These are phyloP conservation scores for Orthonyx spaldingii DNA, from an alignment of 2,113 vertebrate genomes.

Conservation along the genomic window DNA sequence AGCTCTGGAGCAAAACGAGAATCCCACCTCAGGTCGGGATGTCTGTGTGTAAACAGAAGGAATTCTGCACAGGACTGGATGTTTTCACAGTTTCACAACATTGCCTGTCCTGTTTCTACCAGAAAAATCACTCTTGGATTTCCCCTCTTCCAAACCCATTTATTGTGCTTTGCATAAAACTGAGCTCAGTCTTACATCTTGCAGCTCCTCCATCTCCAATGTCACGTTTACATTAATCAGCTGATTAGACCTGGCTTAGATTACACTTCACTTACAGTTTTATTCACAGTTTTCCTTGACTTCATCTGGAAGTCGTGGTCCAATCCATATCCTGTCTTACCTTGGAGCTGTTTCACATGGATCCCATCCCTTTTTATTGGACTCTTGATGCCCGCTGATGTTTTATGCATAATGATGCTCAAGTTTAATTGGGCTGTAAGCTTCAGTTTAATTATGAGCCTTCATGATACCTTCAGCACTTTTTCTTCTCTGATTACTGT, in stretches of 20 bases:
- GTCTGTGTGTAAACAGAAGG: background rate
- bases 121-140: background rate
- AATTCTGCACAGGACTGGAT: background rate
- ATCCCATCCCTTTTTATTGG: slow-evolving; percentile 64
- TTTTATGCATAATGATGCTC: slow-evolving; percentile 74
- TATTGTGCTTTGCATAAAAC: background rate
- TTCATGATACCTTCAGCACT: slow-evolving; percentile 69
- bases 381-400: slow-evolving; percentile 63
- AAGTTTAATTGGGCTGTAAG: slow-evolving; percentile 77
- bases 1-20: no score
- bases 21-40: background rate
- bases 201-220: background rate
- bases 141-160: background rate
- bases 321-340: slow-evolving; percentile 45
- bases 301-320: slow-evolving; percentile 17
- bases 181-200: slow-evolving; percentile 6
- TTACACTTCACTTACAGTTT: background rate
- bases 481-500: slow-evolving; percentile 70
- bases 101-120: background rate
- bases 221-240: background rate
- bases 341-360: slow-evolving; percentile 60
- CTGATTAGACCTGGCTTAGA: background rate
- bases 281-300: slow-evolving; percentile 36
- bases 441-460: slow-evolving; percentile 76
- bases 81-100: background rate